Percentiles rank a stretch among this genome's conserved stretches.
Conservation (phyloP, 2,113 vertebrate species). For the Calypte anna region DNA sequence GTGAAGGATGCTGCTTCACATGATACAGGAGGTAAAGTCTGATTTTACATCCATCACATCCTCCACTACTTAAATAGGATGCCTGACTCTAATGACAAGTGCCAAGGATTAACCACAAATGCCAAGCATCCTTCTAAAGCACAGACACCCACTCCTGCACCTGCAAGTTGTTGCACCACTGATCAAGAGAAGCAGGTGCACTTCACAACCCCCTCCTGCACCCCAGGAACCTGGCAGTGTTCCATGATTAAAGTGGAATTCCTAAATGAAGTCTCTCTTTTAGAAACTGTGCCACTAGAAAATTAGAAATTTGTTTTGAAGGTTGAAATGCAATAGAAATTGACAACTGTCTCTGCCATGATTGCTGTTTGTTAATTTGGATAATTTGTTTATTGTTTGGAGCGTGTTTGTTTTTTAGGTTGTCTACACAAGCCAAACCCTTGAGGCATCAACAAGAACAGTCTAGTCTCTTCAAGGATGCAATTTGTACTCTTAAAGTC, state of each 20-base stretch:
- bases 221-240: neutral
- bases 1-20: neutral
- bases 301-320: neutral
- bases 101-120: neutral
- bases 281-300: neutral
- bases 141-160: neutral
- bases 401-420: neutral
- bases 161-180: neutral
- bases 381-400: constrained; percentile 47
- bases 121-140: neutral
- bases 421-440: constrained; percentile 13
- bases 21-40: neutral
- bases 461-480: constrained; percentile 23
- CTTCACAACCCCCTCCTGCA: neutral
- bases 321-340: neutral
- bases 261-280: constrained; percentile 12
- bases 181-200: neutral
- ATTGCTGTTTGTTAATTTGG: constrained; percentile 31
- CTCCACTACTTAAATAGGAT: neutral
- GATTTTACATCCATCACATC: neutral
- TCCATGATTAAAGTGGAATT: neutral
- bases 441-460: constrained; percentile 9
- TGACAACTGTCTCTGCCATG: neutral
- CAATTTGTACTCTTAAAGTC: constrained; percentile 10
- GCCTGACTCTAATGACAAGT: neutral